Conservation (phyloP, 2,888 invertebrate genomes). For the Linnaemya tessellans region DNA sequence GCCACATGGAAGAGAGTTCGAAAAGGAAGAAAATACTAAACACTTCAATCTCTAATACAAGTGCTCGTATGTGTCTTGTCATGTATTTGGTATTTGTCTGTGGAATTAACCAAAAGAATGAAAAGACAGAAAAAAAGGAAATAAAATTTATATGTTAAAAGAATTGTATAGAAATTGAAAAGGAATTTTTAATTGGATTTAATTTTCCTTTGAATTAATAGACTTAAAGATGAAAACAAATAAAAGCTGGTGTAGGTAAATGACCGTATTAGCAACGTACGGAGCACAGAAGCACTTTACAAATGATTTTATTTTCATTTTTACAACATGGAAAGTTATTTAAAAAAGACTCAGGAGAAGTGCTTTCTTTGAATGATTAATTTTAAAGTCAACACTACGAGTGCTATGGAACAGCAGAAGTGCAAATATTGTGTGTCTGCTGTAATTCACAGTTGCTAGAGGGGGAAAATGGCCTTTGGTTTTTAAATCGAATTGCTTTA, state of each 20-base stretch:
- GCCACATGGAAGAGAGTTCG: neutral
- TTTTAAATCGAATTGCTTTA: too few relatives aligned
- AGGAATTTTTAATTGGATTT: slow-evolving; percentile 69
- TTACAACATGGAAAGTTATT: neutral
- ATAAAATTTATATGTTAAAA: slow-evolving; percentile 5
- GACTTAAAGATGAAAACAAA: slow-evolving; percentile 32
- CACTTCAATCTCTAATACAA: slow-evolving; percentile 19
- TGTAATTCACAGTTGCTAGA: too few relatives aligned
- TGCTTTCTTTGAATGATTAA: neutral
- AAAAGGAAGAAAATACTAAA: slow-evolving; percentile 23
- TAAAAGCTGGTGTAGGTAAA: slow-evolving; percentile 52
- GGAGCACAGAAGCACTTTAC: neutral
- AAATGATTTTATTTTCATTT: neutral
- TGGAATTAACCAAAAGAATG: slow-evolving; percentile 8
- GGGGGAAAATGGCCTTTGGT: too few relatives aligned
- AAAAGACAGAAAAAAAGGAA: neutral
- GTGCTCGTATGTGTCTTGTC: neutral
- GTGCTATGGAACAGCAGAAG: neutral
- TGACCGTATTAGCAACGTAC: slow-evolving; percentile 52
- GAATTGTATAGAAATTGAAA: slow-evolving; percentile 43
- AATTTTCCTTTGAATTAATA: slow-evolving; percentile 60
- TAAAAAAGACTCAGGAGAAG: neutral
- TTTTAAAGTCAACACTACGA: neutral
- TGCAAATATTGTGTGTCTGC: too few relatives aligned
- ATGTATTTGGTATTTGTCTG: neutral